Evolutionary conservation across 2,888 invertebrate species (phyloP), one percentile per base, ranked within the genome.

Genomic region (Lasiommata megera): DNA sequence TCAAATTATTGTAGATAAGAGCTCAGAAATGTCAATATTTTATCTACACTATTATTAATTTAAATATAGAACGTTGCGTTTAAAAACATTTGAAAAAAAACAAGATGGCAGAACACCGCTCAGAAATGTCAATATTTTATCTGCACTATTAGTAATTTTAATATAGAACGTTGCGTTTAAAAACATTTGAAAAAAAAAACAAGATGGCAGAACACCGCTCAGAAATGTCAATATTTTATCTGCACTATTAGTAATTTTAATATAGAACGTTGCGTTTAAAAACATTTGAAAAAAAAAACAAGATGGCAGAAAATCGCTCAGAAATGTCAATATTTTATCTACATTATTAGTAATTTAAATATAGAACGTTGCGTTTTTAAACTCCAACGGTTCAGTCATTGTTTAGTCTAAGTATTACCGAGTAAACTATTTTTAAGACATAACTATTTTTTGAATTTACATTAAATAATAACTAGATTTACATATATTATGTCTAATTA

Each of bases 301-400:
- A 17, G 14, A 31, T 29, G 29, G 14, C 16, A n/a, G 8, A 11
- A 28, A 50, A 17, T 28, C 36, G 34, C 7, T 14, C 23, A 53
- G 6, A n/a, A 23, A 43, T n/a, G n/a, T n/a, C 9, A 43, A 53
- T 44, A 14, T 53, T 18, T 43, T 43, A 34, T 53, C 31, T 52
- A 31, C 38, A 38, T 17, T 48, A 34, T 47, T 23, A 38, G 11
- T 52, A 12, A 55, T 60, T 51, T 62, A 63, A 55, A 53, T 47
- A 34, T 58, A 66, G 54, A 64, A 63, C 55, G 82, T 83, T 82
- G 82, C 79, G 77, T 74, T 72, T 60, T 57, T 53, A 57, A 60
- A 62, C 58, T 74, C 74, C 82, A 83, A 81, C 78, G 68, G 77
- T 73, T 73, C 76, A 87, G 87, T 87, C 88, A 87, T 76, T 44